Evolutionary conservation across 2,113 vertebrate species (phyloP).

Genomic region (Coreoperca whiteheadi): DNA sequence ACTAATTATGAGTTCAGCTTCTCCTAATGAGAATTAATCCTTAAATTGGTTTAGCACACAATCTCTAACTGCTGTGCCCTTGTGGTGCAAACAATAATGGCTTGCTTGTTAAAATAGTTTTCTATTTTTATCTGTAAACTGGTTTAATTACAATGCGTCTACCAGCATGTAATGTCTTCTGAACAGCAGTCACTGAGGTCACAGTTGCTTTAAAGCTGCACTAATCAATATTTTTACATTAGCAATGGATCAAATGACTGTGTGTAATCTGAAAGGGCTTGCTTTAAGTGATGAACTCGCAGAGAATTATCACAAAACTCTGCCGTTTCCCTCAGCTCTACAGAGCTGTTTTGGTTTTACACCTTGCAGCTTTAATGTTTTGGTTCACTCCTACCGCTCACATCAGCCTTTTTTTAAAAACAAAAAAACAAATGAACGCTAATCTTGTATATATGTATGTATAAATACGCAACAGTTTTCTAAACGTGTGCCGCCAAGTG

Average conservation of each 20-base stretch:
- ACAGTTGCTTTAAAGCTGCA: slow-evolving; percentile 3
- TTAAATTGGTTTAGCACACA: neutral
- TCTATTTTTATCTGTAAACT: neutral
- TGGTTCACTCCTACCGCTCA: too few relatives aligned
- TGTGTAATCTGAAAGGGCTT: neutral
- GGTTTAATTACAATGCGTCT: neutral
- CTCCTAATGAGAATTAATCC: neutral
- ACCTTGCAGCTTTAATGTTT: neutral
- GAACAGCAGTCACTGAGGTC: neutral
- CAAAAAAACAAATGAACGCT: too few relatives aligned
- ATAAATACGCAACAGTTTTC: too few relatives aligned
- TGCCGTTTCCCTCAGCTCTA: too few relatives aligned
- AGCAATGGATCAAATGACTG: slow-evolving; percentile 3
- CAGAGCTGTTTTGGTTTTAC: too few relatives aligned
- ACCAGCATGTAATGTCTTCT: neutral
- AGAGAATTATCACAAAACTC: neutral
- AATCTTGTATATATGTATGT: too few relatives aligned
- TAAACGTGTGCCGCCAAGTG: too few relatives aligned
- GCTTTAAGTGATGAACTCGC: neutral
- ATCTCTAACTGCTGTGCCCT: too few relatives aligned
- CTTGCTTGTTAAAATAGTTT: neutral
- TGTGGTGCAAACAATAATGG: neutral
- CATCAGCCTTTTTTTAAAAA: too few relatives aligned
- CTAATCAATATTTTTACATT: neutral
- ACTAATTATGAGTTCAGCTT: slow-evolving; percentile 5